Evolutionary conservation across 2,797 vertebrate genomes (phyloP), one percentile per base, ranked within the genome.

Genomic region (Lophius americanus): DNA sequence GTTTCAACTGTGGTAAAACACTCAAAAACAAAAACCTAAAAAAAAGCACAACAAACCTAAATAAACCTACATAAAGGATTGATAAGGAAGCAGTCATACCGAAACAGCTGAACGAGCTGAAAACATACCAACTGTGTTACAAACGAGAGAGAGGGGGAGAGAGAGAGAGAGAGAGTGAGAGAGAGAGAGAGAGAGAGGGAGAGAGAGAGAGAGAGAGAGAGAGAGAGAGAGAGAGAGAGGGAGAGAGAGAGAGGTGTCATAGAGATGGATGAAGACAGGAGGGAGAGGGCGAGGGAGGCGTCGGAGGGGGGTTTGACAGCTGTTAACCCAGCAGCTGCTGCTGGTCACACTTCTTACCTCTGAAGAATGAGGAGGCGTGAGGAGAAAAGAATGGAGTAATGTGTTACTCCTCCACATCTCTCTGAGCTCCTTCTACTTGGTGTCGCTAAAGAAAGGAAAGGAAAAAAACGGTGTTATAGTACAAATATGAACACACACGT

Each of bases 291-390:
- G 13, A 41, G 8, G 3, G 53, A 36, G 57, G 51, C 49, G 59
- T 70, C 37, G 54, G 60, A 36, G 39, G 52, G 58, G 52, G 54
- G 67, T 23, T 23, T 23, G 58, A 60, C 85, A 87, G 69, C 78
- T 86, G 87, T 63, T 82, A 47, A 73, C 66, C 63, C 52, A 84
- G 61, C 85, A 87, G 87, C 85, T 89, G 89, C 85, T 79, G 81
- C 80, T 53, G 78, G 82, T 82, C 85, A 82, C 77, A 57, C 86
- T 79, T 59, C 65, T 76, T 79, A 38, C 73, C 76, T 64, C 55
- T 32, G 51, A 62, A 68, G 55, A 47, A 51, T 35, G 48, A n/a
- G 57, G 39, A 47, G 37, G 52, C 4, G 39, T 43, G 9, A 47
- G 14, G 43, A 38, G 33, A 36, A 36, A 36, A 64, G 47, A 71